Evolutionary conservation across 1,140 invertebrate species (phyloP).

Genomic region (Hirudo medicinalis): DNA sequence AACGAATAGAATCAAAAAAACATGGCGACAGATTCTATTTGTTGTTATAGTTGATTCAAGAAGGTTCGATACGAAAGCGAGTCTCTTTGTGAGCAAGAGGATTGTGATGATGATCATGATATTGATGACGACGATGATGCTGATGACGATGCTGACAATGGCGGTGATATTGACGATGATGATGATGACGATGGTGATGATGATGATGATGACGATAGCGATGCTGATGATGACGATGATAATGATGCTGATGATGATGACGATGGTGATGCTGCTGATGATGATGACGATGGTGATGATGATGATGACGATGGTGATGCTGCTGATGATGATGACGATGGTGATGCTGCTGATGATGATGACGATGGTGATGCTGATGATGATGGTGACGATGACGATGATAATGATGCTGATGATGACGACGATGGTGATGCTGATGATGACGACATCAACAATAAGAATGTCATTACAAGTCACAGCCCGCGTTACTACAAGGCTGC

Average conservation of each 20-base stretch:
- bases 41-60: too few relatives aligned
- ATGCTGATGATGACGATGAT: background rate
- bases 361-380: slow-evolving; percentile 6
- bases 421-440: too few relatives aligned
- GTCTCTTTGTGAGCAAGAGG: background rate
- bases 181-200: background rate
- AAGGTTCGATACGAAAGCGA: too few relatives aligned
- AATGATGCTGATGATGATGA: too few relatives aligned
- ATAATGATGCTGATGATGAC: too few relatives aligned
- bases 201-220: background rate
- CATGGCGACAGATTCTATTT: too few relatives aligned
- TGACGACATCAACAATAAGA: too few relatives aligned
- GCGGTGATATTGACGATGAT: background rate
- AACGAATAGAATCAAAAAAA: too few relatives aligned
- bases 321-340: slow-evolving; percentile 22
- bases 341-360: slow-evolving; percentile 2
- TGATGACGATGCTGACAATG: background rate
- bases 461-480: too few relatives aligned
- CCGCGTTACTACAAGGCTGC: too few relatives aligned
- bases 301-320: background rate
- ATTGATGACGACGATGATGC: background rate
- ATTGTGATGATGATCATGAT: slow-evolving; percentile 8
- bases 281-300: background rate
- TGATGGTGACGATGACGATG: slow-evolving; percentile 2
- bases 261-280: too few relatives aligned